Evolutionary conservation across 2,797 vertebrate species (phyloP), one percentile per base, ranked within the genome.

Genomic region (Helicolenus hilgendorfi): DNA sequence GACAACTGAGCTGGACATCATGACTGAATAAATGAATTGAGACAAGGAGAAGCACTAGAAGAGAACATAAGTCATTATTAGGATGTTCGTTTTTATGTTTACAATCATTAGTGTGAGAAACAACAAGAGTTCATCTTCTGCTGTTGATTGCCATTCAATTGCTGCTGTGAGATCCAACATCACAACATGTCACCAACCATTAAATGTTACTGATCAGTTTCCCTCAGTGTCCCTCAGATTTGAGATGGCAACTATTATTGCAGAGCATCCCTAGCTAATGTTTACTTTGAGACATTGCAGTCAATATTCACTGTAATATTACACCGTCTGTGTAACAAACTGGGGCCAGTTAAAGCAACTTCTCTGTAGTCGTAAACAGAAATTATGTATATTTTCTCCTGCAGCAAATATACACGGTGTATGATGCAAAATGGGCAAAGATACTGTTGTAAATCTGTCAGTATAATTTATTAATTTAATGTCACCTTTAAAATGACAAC

Each of bases 311-410:
- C n/a, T n/a, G n/a, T n/a, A n/a, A n/a, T n/a, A n/a, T n/a, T n/a
- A 97, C 96, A 95, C 35, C 9, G 45, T 6, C 26, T 77, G 49
- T 88, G 79, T 76, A 22, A 87, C 79, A 86, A 92, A 90, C 85
- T 65, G 41, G 41, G 11, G 59, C 71, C 33, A 86, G 76, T 77
- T 49, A 78, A 86, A 79, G n/a, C 59, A 53, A 77, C 56, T 73
- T 86, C 38, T 71, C 72, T 77, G 24, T 73, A 53, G 29, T 9
- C 15, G 59, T 27, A 71, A 59, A 71, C 1, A 55, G 18, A 68
- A 77, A 33, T 26, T 53, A 72, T 62, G 13, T 38, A 11, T 8
- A 60, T 2, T 8, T 22, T 49, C 1, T 33, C 4, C 15, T 15
- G 10, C 10, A 20, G 35, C 26, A 73, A 71, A 77, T 35, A 31